Conservation (phyloP, 2,113 vertebrate species). For the Merops nubicus region DNA sequence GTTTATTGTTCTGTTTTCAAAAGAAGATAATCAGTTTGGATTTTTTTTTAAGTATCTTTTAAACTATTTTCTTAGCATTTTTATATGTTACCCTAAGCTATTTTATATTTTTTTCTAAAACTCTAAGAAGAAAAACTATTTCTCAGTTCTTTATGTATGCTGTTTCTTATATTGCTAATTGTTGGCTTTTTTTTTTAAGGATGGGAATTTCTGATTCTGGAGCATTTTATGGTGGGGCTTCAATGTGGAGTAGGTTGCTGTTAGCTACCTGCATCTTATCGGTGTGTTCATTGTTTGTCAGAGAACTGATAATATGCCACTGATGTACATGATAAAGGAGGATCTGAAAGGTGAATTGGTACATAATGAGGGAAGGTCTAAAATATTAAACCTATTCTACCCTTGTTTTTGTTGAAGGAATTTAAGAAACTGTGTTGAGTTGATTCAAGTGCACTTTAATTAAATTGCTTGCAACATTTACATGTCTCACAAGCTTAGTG, state of each 20-base stretch:
- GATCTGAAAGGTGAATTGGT: not conserved
- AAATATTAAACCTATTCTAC: not conserved
- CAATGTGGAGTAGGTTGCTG: not conserved
- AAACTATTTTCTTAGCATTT: not conserved
- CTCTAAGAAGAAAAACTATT: not conserved
- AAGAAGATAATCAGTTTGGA: not conserved
- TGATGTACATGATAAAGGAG: not conserved
- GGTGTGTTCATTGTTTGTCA: not conserved
- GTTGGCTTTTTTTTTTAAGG: not conserved
- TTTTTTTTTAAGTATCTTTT: not conserved
- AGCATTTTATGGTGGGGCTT: not conserved
- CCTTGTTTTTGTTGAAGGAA: too few species aligned
- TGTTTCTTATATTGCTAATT: not conserved
- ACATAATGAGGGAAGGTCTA: not conserved
- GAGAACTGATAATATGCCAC: not conserved
- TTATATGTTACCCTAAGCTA: not conserved
- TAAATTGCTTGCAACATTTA: not conserved
- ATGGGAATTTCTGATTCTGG: not conserved
- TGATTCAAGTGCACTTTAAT: not conserved
- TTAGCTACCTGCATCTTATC: not conserved
- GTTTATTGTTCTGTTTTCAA: not conserved
- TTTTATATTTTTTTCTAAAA: not conserved
- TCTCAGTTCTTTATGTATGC: not conserved
- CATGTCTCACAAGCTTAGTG: not conserved
- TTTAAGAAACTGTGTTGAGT: not conserved